phyloP scores from a whole-genome alignment of 2,888 invertebrate genomes.

The Epirrita christyi region DNA sequence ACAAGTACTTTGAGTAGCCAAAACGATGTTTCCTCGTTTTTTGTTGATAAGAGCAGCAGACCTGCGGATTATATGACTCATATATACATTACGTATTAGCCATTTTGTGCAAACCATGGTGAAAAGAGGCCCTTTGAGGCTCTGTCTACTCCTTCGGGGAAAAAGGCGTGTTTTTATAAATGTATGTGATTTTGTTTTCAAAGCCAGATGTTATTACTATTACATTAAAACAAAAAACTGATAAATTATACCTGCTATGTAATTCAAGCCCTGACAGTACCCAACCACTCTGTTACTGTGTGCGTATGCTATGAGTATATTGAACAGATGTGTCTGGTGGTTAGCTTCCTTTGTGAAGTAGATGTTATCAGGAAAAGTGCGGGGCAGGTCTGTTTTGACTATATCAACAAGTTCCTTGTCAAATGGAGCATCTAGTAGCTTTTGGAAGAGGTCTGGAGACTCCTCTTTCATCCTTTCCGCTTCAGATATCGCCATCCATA shows the following conservation, averaged over 20 bases:
- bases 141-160: too few species aligned
- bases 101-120: too few species aligned
- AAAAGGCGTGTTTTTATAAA: too few species aligned
- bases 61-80: constrained; percentile 71
- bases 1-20: constrained; percentile 96
- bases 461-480: constrained; percentile 88
- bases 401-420: constrained; percentile 91
- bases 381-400: constrained; percentile 94
- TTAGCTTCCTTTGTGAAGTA: constrained; percentile 92
- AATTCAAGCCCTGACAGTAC: constrained; percentile 98
- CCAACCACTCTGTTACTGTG: constrained; percentile 94
- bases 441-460: constrained; percentile 87
- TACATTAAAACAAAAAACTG: constrained; percentile 1
- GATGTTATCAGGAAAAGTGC: constrained; percentile 98
- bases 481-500: constrained; percentile 95
- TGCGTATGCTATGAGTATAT: constrained; percentile 94
- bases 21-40: constrained; percentile 95
- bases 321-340: constrained; percentile 91
- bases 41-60: constrained; percentile 92
- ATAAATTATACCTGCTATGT: constrained; percentile 89
- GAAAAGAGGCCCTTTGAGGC: too few species aligned
- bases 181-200: background rate
- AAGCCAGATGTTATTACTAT: background rate
- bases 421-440: constrained; percentile 88
- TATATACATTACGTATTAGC: background rate